Evolutionary conservation across 1,140 invertebrate species (phyloP), one percentile per base, ranked within the genome.

Genomic region (Limonius californicus): DNA sequence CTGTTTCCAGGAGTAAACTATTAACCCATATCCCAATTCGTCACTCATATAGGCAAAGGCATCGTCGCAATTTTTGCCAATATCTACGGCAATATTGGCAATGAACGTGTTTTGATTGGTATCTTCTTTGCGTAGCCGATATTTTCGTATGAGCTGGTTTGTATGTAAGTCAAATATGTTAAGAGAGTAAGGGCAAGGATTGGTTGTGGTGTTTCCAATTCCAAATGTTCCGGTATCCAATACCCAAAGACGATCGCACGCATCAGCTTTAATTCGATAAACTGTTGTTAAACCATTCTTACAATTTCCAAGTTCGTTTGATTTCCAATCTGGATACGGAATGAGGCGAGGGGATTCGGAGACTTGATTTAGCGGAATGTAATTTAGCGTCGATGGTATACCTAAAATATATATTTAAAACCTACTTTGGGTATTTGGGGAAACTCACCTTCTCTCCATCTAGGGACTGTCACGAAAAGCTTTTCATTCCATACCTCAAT

Each of bases 221-320:
- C 89, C 89, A 68, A 89, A 87, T 15, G 89, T 91, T 58, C 90
- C 90, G 3, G 88, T 88, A 70, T 91, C 89, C 23, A 91, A 75
- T 0, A 91, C 89, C 90, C 89, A 92, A 0, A 92, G 80, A 60
- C 90, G 80, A 60, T 90, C 85, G 70, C 89, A 91, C 60, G 81
- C 77, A 62, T 92, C 89, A 0, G 84, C 89, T 68, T 87, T 85
- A 35, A 88, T 84, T 64, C 87, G 80, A 75, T 91, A 91, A 4
- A 85, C 89, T 4, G 88, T 91, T 18, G 85, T 89, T 1, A 91
- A 80, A 14, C 87, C 88, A 60, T 74, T 83, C 42, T 85, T 84
- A 67, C 89, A 91, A 70, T 87, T 86, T 11, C 88, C 89, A 30
- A 88, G 80, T 61, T 84, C 83, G 69, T 92, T 92, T 63, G 83